A percentile compares a stretch with the other conserved stretches of the same genome.
These are phyloP conservation scores for Loriculus beryllinus DNA, from an alignment of 2,797 vertebrate genomes.

Conservation along the genomic window DNA sequence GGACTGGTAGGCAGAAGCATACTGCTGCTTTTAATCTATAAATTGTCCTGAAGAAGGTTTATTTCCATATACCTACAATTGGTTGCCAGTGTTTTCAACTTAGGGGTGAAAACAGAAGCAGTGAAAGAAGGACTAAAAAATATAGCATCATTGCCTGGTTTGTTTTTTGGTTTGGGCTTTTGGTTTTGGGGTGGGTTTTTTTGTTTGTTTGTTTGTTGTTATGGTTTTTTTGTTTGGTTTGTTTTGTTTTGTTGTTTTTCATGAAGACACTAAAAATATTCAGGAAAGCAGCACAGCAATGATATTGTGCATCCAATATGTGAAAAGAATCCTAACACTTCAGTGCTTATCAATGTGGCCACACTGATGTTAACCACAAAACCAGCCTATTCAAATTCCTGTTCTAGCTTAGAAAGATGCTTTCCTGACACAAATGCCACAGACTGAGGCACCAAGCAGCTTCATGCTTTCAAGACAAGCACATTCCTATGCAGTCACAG, in stretches of 20 bases:
- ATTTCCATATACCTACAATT: neutral
- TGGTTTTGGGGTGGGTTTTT: neutral
- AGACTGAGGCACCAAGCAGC: neutral
- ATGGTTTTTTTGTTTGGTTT: neutral
- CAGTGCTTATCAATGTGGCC: neutral
- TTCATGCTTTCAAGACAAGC: neutral
- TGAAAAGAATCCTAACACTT: neutral
- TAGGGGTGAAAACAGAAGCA: neutral
- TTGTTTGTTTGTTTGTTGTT: no score
- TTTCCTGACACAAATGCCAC: neutral
- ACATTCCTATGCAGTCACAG: neutral
- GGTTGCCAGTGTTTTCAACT: neutral
- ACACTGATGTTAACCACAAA: neutral
- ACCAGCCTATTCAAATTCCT: neutral
- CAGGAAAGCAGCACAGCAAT: neutral
- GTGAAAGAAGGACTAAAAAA: neutral
- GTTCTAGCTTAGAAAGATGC: neutral
- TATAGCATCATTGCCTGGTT: neutral
- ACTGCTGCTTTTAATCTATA: neutral
- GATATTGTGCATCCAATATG: fast-evolving
- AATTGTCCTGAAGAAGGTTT: neutral
- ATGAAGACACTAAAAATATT: neutral
- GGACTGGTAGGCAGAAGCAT: neutral
- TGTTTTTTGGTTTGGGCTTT: neutral
- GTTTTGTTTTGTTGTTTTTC: neutral